phyloP scores from a whole-genome alignment of 2,797 vertebrate genomes.

The Columba guinea region DNA sequence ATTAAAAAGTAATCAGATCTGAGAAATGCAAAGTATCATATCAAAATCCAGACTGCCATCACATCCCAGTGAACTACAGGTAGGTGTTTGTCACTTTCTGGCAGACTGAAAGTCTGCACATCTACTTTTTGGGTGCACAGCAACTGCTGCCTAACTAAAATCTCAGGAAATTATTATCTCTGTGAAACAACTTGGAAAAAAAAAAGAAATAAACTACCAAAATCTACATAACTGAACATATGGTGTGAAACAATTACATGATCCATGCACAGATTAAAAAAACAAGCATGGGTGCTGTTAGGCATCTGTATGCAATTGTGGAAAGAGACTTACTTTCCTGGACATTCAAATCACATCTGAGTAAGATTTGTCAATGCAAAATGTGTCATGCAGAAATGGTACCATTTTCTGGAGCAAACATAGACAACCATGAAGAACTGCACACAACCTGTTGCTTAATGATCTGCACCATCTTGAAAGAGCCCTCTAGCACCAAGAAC shows the following conservation, averaged over 20 bases:
- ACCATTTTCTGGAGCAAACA: background rate
- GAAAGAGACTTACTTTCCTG: background rate
- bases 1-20: background rate
- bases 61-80: background rate
- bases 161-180: background rate
- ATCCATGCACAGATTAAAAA: background rate
- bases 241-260: background rate
- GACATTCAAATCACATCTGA: background rate
- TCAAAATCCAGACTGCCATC: background rate
- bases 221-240: background rate
- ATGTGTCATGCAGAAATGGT: background rate
- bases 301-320: background rate
- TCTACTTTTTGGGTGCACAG: background rate
- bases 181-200: background rate
- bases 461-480: background rate
- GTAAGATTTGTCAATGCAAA: background rate
- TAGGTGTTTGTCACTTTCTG: background rate
- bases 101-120: background rate
- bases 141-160: background rate
- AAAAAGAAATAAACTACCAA: background rate
- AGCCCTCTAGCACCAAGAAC: background rate
- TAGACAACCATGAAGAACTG: background rate
- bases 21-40: background rate
- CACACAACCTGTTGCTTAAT: background rate
- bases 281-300: background rate